Evolutionary conservation across 2,888 invertebrate species (phyloP), one percentile per base, ranked within the genome.

Genomic region (Muschampia plurimacula): DNA sequence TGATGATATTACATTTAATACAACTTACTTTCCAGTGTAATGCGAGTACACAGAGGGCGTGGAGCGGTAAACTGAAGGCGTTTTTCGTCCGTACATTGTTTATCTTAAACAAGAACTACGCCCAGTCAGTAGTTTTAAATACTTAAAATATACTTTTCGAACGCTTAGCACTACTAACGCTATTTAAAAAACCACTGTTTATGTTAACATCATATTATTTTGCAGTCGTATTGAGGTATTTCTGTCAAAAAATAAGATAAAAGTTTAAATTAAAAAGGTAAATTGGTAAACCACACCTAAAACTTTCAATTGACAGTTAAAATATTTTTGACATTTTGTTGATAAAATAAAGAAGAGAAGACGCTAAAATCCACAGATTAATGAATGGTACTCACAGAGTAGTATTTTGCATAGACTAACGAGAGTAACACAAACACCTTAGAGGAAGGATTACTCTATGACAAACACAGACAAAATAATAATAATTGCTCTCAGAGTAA

Each of bases 21-120:
- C 12, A 4, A 89, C 91, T 89, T 89, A 96, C 96, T 95, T 95
- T 83, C 95, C 96, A 69, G 98, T 98, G 72, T 98, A 97, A 88
- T 98, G 98, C 0, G 98, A 98, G 86, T 98, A 98, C 60, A 98
- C 96, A 0, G 98, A 98, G 10, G 97, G 97, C 79, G 98, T 97
- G 64, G 98, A 98, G 80, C 96, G 94, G 83, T 96, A 96, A 4
- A 97, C 97, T 71, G 97, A 97, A 5, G 98, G 97, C 39, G 97
- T 97, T 89, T 97, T 97, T 82, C 97, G 96, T 69, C 97, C 97
- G 89, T 97, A 97, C 94, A 94, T 60, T 36, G 59, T 60, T 60
- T 60, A 60, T 67, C 44, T 67, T 41, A 9, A 62, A 62, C 62
- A 15, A 36, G 36, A 2, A 36, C 60, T 7, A 36, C 60, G n/a